Evolutionary conservation across 2,113 vertebrate genomes (phyloP).

Genomic region (Alectura lathami): DNA sequence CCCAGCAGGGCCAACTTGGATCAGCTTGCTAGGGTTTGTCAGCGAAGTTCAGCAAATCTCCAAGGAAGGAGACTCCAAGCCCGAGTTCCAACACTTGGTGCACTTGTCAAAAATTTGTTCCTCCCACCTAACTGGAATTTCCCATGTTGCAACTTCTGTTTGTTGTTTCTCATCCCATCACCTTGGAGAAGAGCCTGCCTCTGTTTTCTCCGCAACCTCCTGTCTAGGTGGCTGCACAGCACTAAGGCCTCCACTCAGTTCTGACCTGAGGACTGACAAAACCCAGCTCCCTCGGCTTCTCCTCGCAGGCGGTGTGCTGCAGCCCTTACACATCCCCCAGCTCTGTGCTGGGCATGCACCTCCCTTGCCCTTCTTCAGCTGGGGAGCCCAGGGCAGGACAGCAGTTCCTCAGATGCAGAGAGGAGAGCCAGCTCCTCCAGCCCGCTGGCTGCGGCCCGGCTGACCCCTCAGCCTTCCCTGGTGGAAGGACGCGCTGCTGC

Average conservation of each 20-base stretch:
- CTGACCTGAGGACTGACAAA: no score
- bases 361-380: background rate
- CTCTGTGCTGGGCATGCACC: background rate
- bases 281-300: no score
- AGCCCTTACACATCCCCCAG: background rate
- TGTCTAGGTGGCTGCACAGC: background rate
- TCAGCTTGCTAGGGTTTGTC: background rate
- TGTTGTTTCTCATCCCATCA: background rate
- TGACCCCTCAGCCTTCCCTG: background rate
- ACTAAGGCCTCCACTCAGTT: background rate
- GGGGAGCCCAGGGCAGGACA: background rate
- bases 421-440: background rate
- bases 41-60: background rate
- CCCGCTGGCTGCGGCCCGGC: background rate
- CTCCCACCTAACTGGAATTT: background rate
- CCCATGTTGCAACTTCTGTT: background rate
- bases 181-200: background rate
- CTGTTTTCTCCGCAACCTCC: background rate
- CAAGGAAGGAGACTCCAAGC: background rate
- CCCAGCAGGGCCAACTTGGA: background rate
- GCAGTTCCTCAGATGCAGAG: background rate
- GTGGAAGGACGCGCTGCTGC: background rate
- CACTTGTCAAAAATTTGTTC: background rate
- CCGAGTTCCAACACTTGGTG: background rate
- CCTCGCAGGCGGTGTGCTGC: fast-evolving